phyloP scores from a whole-genome alignment of 2,888 invertebrate species.

The Lasiommata megera region DNA sequence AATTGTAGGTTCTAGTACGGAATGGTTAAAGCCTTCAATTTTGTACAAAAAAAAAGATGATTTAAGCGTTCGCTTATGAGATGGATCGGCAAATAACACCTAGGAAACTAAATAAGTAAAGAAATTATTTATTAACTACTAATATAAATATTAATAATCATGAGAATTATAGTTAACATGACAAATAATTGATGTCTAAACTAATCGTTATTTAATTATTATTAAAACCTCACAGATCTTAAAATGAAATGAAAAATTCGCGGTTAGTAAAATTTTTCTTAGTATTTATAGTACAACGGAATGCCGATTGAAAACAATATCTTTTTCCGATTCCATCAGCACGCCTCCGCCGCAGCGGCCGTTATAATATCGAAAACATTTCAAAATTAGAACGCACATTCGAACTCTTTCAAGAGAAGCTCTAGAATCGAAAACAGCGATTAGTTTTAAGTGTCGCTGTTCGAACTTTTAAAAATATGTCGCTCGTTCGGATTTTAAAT shows the following conservation, averaged over 20 bases:
- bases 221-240: too few species aligned
- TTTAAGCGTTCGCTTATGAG: slow-evolving; percentile 22
- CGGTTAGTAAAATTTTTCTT: background rate
- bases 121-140: background rate
- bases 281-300: background rate
- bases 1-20: too few species aligned
- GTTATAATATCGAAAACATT: slow-evolving; percentile 75
- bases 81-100: slow-evolving; percentile 31
- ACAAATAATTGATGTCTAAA: too few species aligned
- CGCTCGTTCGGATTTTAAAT: slow-evolving; percentile 72
- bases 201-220: too few species aligned
- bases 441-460: slow-evolving; percentile 77
- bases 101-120: slow-evolving; percentile 5
- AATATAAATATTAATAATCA: background rate
- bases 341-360: slow-evolving; percentile 57
- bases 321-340: slow-evolving; percentile 61
- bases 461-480: slow-evolving; percentile 81
- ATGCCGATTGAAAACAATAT: slow-evolving; percentile 15
- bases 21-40: too few species aligned
- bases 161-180: too few species aligned
- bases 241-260: too few species aligned
- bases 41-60: slow-evolving; percentile 25
- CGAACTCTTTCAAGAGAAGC: slow-evolving; percentile 75
- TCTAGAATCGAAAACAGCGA: slow-evolving; percentile 79
- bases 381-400: slow-evolving; percentile 73